A percentile compares a stretch with the other conserved stretches of the same genome.
phyloP scores from a whole-genome alignment of 2,888 invertebrate genomes.

The Metellina segmentata region DNA sequence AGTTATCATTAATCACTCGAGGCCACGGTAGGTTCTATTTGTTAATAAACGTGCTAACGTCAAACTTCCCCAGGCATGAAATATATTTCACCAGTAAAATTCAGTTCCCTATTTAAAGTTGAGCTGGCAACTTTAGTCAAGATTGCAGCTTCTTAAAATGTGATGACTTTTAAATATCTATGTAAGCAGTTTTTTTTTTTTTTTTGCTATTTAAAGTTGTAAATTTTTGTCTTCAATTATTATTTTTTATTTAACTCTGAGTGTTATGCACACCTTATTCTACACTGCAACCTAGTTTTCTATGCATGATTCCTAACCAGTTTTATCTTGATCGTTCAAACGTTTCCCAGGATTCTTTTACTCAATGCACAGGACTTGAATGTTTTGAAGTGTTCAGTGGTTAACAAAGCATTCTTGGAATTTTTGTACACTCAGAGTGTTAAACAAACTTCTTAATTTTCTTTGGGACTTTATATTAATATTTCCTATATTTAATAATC shows the following conservation, averaged over 20 bases:
- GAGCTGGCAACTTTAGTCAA: neutral
- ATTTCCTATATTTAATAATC: too few relatives aligned
- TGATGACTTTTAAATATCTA: neutral
- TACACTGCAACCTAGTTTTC: neutral
- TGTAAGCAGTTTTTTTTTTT: too few relatives aligned
- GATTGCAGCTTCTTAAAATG: neutral
- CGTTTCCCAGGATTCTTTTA: too few relatives aligned
- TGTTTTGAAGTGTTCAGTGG: too few relatives aligned
- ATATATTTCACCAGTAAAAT: neutral
- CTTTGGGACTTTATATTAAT: too few relatives aligned
- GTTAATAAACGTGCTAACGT: conserved; percentile 26
- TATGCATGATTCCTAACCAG: neutral
- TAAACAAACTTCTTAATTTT: neutral
- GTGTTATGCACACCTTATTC: neutral
- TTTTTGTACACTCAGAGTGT: neutral
- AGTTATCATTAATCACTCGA: conserved; percentile 96
- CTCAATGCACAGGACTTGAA: too few relatives aligned
- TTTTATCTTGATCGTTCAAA: neutral
- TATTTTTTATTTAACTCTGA: conserved; percentile 3
- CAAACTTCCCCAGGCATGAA: conserved; percentile 6
- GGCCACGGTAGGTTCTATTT: conserved; percentile 83
- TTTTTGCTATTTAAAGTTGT: neutral
- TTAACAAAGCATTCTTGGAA: too few relatives aligned
- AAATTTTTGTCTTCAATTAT: neutral
- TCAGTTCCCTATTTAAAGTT: neutral